A percentile compares a stretch with the other conserved stretches of the same genome.
phyloP scores from a whole-genome alignment of 2,113 vertebrate genomes.

The Zosterops pallidus region DNA sequence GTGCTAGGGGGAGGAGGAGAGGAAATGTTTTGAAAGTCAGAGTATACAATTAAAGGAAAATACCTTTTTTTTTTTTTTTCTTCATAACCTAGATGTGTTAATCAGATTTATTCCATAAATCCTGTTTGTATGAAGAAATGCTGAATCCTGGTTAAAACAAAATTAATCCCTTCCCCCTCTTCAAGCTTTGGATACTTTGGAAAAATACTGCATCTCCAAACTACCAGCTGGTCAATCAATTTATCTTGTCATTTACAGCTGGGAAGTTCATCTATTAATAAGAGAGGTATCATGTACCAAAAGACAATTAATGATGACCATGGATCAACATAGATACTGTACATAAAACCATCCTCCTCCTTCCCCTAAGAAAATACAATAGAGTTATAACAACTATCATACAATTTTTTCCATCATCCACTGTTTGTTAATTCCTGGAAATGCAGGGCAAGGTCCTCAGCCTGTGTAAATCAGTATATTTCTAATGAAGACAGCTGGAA shows the following conservation, averaged over 20 bases:
- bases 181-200: slow-evolving; percentile 26
- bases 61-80: neutral
- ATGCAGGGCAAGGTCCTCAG: neutral
- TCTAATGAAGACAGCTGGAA: slow-evolving; percentile 21
- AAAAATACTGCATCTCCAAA: slow-evolving; percentile 31
- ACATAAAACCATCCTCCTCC: neutral
- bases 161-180: neutral
- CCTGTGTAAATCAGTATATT: neutral
- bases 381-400: neutral
- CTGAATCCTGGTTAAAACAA: neutral
- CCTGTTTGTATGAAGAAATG: neutral
- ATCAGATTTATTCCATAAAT: neutral
- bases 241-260: slow-evolving; percentile 62
- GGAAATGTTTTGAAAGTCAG: neutral
- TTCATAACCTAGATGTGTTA: neutral
- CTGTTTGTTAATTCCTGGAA: slow-evolving; percentile 39
- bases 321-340: neutral
- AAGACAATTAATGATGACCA: slow-evolving; percentile 28
- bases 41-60: slow-evolving; percentile 7
- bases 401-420: neutral
- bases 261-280: slow-evolving; percentile 62
- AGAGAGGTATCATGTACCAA: slow-evolving; percentile 18
- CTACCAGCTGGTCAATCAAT: slow-evolving; percentile 65
- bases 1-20: neutral
- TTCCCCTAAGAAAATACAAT: neutral